Conservation (phyloP, 1,140 invertebrate species). For the Drosophila busckii region DNA sequence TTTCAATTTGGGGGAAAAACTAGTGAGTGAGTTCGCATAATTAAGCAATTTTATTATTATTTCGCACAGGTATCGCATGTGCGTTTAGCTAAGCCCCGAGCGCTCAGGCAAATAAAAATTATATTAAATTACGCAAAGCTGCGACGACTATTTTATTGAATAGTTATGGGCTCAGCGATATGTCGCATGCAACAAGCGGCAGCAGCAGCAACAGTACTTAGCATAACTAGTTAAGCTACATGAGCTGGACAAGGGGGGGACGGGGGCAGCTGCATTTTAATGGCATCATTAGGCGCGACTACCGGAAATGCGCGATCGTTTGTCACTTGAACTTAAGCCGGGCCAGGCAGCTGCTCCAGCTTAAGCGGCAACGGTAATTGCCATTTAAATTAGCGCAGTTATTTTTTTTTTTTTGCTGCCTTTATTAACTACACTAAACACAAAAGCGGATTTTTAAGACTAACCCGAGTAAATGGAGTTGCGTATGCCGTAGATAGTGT, state of each 20-base stretch:
- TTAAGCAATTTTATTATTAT: slow-evolving; percentile 49
- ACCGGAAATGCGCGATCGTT: slow-evolving; percentile 74
- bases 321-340: slow-evolving; percentile 55
- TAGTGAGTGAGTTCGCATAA: slow-evolving; percentile 41
- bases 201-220: too few relatives aligned
- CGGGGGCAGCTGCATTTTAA: slow-evolving; percentile 49
- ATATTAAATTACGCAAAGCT: slow-evolving; percentile 72
- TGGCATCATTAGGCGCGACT: slow-evolving; percentile 70
- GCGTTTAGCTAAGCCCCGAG: slow-evolving; percentile 32
- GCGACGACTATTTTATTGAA: slow-evolving; percentile 69
- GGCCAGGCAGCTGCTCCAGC: slow-evolving; percentile 5
- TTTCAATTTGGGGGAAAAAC: slow-evolving; percentile 46
- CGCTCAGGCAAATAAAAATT: slow-evolving; percentile 58
- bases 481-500: slow-evolving; percentile 56
- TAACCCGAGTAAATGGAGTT: slow-evolving; percentile 27
- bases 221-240: slow-evolving; percentile 1
- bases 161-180: slow-evolving; percentile 60
- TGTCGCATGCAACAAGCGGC: too few relatives aligned
- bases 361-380: slow-evolving; percentile 40
- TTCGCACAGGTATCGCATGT: slow-evolving; percentile 74
- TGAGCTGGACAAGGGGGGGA: neutral
- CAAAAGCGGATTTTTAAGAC: neutral
- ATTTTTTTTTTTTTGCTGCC: slow-evolving; percentile 53
- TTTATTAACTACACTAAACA: slow-evolving; percentile 47
- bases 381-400: slow-evolving; percentile 71